These are phyloP conservation scores for Ophraella communa DNA, from an alignment of 2,888 invertebrate genomes.

Conservation along the genomic window DNA sequence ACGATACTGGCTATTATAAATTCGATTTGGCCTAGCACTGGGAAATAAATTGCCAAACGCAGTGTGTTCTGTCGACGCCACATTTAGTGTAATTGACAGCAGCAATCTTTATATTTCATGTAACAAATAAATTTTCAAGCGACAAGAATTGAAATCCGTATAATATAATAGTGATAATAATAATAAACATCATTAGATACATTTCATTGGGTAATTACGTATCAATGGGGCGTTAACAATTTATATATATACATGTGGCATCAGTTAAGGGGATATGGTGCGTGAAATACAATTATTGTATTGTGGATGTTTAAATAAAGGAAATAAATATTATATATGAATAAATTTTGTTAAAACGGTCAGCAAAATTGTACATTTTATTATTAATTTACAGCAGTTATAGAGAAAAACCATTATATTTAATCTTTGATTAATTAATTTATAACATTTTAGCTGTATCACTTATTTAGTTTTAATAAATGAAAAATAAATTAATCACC, in stretches of 20 bases:
- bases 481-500: too few species aligned
- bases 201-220: slow-evolving; percentile 9
- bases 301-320: not conserved
- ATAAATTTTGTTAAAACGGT: too few species aligned
- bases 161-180: not conserved
- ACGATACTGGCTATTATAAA: not conserved
- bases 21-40: not conserved
- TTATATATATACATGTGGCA: too few species aligned
- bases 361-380: too few species aligned
- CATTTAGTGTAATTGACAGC: not conserved
- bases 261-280: not conserved
- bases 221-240: slow-evolving; percentile 7
- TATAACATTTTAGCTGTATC: too few species aligned
- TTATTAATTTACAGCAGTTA: too few species aligned
- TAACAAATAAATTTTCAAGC: not conserved
- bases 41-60: not conserved
- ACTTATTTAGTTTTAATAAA: too few species aligned
- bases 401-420: too few species aligned
- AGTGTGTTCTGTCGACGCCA: not conserved
- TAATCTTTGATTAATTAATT: too few species aligned
- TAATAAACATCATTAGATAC: slow-evolving; percentile 4
- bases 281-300: not conserved
- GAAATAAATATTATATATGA: too few species aligned
- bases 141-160: not conserved
- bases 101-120: not conserved